Evolutionary conservation across 1,140 invertebrate genomes (phyloP).

Genomic region (Triops longicaudatus): DNA sequence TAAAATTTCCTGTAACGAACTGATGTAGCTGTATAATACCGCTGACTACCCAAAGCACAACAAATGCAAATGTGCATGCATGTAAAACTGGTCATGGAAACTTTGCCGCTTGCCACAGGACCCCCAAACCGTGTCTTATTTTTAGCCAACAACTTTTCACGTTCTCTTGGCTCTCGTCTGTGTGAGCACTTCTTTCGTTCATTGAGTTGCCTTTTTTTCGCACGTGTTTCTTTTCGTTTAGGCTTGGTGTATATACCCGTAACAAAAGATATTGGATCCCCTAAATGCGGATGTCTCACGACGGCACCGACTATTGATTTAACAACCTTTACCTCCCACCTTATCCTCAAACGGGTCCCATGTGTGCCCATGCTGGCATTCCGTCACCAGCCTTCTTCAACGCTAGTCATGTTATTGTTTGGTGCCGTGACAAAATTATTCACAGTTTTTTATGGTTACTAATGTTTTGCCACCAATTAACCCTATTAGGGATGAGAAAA

Average conservation of each 20-base stretch:
- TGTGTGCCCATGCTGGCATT: background rate
- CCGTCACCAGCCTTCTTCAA: background rate
- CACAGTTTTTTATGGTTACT: background rate
- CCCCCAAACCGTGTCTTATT: background rate
- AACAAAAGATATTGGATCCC: background rate
- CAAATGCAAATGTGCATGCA: background rate
- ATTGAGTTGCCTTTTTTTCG: no score
- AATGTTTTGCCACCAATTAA: background rate
- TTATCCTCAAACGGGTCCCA: background rate
- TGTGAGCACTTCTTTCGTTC: no score
- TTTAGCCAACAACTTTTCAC: background rate
- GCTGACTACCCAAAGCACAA: background rate
- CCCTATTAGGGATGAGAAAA: background rate
- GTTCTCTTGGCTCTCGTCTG: background rate
- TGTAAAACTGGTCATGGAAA: background rate
- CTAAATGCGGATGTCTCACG: background rate
- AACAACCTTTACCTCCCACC: background rate
- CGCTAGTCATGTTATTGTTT: background rate
- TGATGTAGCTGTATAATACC: background rate
- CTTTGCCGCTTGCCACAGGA: background rate
- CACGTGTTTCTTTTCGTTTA: no score
- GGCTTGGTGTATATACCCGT: background rate
- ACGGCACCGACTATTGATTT: slow-evolving; percentile 7
- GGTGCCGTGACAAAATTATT: background rate
- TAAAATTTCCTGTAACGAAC: background rate